Base-by-base conservation (phyloP, 2,113 vertebrate genomes). In the Gulo gulo region DNA sequence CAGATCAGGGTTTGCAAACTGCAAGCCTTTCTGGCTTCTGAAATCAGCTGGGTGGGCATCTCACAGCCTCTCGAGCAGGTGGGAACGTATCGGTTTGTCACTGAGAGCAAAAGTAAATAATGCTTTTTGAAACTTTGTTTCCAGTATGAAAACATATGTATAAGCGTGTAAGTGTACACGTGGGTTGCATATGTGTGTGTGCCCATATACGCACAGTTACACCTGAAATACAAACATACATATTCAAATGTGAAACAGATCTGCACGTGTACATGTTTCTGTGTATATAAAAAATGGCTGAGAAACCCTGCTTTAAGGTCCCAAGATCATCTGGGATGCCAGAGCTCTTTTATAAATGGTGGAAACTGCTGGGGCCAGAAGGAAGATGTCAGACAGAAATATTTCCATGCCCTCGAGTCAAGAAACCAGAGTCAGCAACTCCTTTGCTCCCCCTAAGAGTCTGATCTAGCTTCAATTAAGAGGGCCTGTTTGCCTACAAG, bases 131-230 rank as follows among this genome's bases (percentile, higher is more conserved):
- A 34, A 73, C 42, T 31, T 69, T 7, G 20, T 13, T 61, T 36
- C 50, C 65, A n/a, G 42, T 8, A 12, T 1, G 76, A 76, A 42
- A 2, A 42, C 1, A 14, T 18, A n/a, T 10, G 55, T 6, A 34
- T 2, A 2, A 9, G 36, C 3, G 2, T 7, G 36, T 15, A 2
- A 12, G 1, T 4, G 6, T 16, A 23, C 10, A 14, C 1, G 1
- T 8, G 10, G 24, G 34, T n/a, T 2, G 18, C 29, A 21, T 10
- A 47, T 4, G 21, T 6, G 4, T 9, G 6, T 12, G 10, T 16
- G 31, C 4, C 14, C 24, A 8, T 2, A 4, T 1, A 0, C 7
- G 24, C 29, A 18, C 2, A 31, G 26, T 9, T 31, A 26, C 14
- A 8, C 15, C 42, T 4, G 4, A 47, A 47, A 78, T 29, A 47